phyloP scores from a whole-genome alignment of 1,140 invertebrate genomes.

The Leptopilina boulardi region DNA sequence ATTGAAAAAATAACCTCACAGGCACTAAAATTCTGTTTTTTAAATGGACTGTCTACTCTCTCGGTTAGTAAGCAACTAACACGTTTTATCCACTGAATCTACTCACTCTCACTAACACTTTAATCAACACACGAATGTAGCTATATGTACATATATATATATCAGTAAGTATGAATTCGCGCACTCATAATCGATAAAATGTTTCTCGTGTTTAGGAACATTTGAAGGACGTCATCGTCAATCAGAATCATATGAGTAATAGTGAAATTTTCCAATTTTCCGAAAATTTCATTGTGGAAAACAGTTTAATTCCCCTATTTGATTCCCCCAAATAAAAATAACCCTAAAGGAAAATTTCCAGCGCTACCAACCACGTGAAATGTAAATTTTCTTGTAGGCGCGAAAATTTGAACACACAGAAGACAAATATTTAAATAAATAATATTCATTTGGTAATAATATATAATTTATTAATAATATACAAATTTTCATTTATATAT shows the following conservation, averaged over 20 bases:
- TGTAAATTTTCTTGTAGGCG: background rate
- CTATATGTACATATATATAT: too few species aligned
- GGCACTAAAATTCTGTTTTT: background rate
- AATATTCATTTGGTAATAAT: too few species aligned
- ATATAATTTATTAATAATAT: too few species aligned
- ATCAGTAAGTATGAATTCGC: conserved; percentile 60
- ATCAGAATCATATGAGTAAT: background rate
- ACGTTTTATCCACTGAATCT: background rate
- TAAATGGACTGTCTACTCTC: background rate
- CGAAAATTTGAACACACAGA: background rate
- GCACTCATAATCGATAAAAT: conserved; percentile 62
- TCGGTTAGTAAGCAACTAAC: conserved; percentile 2
- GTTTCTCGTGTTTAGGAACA: conserved; percentile 43
- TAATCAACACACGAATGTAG: background rate
- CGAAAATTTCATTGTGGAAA: background rate
- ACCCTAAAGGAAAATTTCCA: background rate
- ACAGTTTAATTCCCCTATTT: background rate
- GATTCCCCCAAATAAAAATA: background rate
- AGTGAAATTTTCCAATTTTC: conserved; percentile 2
- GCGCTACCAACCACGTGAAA: background rate
- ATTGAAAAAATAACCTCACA: background rate
- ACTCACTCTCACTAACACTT: background rate
- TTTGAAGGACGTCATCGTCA: conserved; percentile 59
- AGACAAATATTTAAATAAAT: too few species aligned
- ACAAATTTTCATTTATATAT: too few species aligned